Base-by-base conservation (phyloP, 2,113 vertebrate genomes). In the Gymnocephalus cernua region DNA sequence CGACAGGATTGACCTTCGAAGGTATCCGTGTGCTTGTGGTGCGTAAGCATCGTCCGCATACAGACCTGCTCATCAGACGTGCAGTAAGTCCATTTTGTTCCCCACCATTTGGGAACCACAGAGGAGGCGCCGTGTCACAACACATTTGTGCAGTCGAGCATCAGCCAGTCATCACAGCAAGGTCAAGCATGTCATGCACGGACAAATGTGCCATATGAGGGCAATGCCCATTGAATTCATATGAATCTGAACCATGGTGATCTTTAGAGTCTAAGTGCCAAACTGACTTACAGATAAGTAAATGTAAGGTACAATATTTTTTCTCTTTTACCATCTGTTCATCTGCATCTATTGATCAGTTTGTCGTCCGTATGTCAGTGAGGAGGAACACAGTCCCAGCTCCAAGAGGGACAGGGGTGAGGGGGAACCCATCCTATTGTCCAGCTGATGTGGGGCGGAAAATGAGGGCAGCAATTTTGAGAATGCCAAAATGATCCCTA, bases 381-480 rank as follows among this genome's bases (percentile, higher is more conserved):
- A 72, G n/a, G 63, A 69, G 82, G 45, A 68, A 65, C 15, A 4
- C 15, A 48, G 32, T 68, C 71, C 66, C 41, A 79, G 77, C 32
- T 83, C 78, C 11, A 29, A 58, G 51, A 38, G 65, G 68, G 76
- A 53, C 12, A 15, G 59, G 83, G 73, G 53, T 44, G 66, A 63
- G 44, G 82, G 81, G 74, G 62, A 69, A 75, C 86, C 65, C 90
- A 85, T 93, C 86, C 91, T 58, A 92, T 95, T 96, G 93, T 95
- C 64, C 77, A 56, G 77, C 76, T 86, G 88, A 95, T 94, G 89
- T 95, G 90, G 94, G 93, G 94, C 92, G 68, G 93, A 95, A 95
- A 95, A 95, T 63, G 65, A 88, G 92, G 90, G 82, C 94, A 93
- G 84, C 67, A 72, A 94, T 91, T 85, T 79, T 85, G 88, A 81